These are phyloP conservation scores for Troilus luridus DNA, from an alignment of 2,888 invertebrate species.

Conservation along the genomic window DNA sequence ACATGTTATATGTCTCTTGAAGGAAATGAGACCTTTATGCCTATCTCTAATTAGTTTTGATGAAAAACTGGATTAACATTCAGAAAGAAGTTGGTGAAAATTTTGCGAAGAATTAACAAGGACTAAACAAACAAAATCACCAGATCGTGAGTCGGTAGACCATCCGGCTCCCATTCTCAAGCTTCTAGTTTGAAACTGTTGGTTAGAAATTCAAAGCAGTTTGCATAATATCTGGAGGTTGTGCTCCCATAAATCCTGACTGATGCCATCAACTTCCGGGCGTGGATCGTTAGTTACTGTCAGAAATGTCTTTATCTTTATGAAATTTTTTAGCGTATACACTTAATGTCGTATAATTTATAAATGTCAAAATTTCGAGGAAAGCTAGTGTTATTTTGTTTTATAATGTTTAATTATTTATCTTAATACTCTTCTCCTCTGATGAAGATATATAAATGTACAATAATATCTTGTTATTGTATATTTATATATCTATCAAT, in stretches of 20 bases:
- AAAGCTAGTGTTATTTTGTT: no score
- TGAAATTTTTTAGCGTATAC: neutral
- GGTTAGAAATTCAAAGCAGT: neutral
- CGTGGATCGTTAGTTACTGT: neutral
- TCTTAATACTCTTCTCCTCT: no score
- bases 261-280: neutral
- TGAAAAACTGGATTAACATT: neutral
- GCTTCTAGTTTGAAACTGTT: slow-evolving; percentile 5
- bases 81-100: neutral
- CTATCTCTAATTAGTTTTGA: neutral
- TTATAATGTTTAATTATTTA: no score
- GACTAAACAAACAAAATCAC: neutral
- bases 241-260: neutral
- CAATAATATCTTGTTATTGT: no score
- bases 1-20: no score
- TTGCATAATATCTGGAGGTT: neutral
- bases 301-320: neutral
- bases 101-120: neutral
- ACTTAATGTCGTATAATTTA: no score
- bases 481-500: no score
- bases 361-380: no score
- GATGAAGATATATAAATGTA: no score
- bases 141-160: neutral
- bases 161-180: neutral
- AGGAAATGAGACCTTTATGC: neutral